Percentiles rank a stretch among this genome's conserved stretches.
Conservation (phyloP, 2,113 vertebrate species). For the Plestiodon gilberti region DNA sequence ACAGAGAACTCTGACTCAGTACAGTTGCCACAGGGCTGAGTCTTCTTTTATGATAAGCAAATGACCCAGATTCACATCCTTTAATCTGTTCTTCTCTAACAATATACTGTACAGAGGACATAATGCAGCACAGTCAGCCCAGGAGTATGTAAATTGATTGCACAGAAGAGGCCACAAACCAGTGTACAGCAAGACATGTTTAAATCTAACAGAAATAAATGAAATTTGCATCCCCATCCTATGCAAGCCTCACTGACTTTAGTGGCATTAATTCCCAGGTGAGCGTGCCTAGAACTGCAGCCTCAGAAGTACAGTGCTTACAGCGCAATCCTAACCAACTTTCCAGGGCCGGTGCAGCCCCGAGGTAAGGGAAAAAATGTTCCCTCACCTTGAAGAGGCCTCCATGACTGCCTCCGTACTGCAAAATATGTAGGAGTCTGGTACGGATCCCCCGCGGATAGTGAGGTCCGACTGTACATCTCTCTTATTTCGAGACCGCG, state of each 20-base stretch:
- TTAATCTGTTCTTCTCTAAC: conserved; percentile 4
- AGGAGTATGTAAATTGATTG: background rate
- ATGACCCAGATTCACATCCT: conserved; percentile 4
- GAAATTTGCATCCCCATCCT: background rate
- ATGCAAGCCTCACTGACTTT: background rate
- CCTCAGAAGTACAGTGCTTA: background rate
- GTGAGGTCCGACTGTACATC: no score
- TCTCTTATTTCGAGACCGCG: background rate
- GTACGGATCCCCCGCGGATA: no score
- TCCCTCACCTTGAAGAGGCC: no score
- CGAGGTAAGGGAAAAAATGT: background rate
- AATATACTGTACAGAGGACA: background rate
- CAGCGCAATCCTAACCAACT: no score
- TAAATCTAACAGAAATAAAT: background rate
- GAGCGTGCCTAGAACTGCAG: background rate
- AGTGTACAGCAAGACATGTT: background rate
- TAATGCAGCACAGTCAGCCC: background rate
- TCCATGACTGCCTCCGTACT: no score
- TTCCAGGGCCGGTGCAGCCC: no score
- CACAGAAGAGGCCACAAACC: background rate
- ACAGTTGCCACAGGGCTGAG: background rate
- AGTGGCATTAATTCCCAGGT: background rate
- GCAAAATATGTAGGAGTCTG: no score
- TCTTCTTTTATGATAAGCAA: background rate
- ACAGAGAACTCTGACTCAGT: background rate